Evolutionary conservation across 1,140 invertebrate genomes (phyloP).

Genomic region (Archegozetes longisetosus): DNA sequence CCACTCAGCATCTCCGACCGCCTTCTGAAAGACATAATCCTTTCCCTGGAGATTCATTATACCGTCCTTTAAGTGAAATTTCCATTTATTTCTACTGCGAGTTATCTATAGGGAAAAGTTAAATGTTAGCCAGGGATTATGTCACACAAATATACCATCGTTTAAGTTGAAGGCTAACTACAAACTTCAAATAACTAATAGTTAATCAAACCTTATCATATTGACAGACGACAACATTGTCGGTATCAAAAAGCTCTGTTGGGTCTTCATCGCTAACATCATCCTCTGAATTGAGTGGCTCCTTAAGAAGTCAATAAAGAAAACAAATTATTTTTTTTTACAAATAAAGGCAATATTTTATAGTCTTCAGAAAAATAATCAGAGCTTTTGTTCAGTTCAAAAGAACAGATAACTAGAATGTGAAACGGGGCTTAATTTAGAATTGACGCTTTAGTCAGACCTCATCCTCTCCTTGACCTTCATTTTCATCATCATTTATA

Average conservation of each 20-base stretch:
- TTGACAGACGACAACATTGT: slow-evolving; percentile 29
- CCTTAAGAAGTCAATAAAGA: slow-evolving; percentile 19
- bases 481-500: slow-evolving; percentile 47
- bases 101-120: slow-evolving; percentile 54
- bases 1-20: slow-evolving; percentile 97
- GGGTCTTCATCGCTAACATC: slow-evolving; percentile 36
- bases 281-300: slow-evolving; percentile 35
- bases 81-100: slow-evolving; percentile 94
- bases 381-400: no score
- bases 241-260: slow-evolving; percentile 34
- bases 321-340: not conserved
- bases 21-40: slow-evolving; percentile 98
- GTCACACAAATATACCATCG: no score
- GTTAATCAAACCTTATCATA: slow-evolving; percentile 68
- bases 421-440: not conserved
- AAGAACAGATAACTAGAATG: not conserved
- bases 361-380: no score
- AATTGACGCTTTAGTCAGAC: slow-evolving; percentile 41
- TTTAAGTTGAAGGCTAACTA: no score
- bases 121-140: slow-evolving; percentile 6
- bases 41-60: slow-evolving; percentile 98
- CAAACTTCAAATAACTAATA: no score
- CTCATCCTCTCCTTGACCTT: slow-evolving; percentile 76
- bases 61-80: slow-evolving; percentile 97
- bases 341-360: no score